Conservation (phyloP, 2,797 vertebrate species). For the Bufotes viridis region DNA sequence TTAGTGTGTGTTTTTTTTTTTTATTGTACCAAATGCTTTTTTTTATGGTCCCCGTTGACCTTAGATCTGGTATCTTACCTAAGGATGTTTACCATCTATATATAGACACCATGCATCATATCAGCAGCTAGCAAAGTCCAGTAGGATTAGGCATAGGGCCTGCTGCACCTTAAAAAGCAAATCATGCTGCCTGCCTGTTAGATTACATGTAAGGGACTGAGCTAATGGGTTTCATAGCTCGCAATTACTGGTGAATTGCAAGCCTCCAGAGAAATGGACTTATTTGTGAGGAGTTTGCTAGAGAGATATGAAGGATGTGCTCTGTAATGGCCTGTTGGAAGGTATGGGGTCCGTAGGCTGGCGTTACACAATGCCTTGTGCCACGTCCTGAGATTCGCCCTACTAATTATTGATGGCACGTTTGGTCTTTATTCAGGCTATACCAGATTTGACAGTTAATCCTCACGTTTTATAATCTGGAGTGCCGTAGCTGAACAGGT, state of each 20-base stretch:
- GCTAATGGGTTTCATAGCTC: constrained; percentile 16
- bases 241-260: neutral
- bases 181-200: neutral
- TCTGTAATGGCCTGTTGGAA: neutral
- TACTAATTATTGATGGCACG: neutral
- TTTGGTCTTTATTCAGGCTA: neutral
- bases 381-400: neutral
- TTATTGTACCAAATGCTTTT: neutral
- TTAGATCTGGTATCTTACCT: neutral
- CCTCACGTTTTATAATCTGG: neutral
- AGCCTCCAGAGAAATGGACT: neutral
- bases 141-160: neutral
- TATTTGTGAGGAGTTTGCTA: neutral
- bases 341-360: neutral
- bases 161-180: neutral
- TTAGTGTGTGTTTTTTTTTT: neutral
- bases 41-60: neutral
- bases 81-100: neutral
- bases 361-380: neutral
- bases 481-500: neutral
- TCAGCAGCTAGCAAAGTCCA: neutral
- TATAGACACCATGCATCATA: neutral
- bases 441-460: neutral
- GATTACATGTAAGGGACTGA: neutral
- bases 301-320: neutral